These are phyloP conservation scores for Drosophila albomicans DNA, from an alignment of 1,140 invertebrate genomes.

Conservation along the genomic window DNA sequence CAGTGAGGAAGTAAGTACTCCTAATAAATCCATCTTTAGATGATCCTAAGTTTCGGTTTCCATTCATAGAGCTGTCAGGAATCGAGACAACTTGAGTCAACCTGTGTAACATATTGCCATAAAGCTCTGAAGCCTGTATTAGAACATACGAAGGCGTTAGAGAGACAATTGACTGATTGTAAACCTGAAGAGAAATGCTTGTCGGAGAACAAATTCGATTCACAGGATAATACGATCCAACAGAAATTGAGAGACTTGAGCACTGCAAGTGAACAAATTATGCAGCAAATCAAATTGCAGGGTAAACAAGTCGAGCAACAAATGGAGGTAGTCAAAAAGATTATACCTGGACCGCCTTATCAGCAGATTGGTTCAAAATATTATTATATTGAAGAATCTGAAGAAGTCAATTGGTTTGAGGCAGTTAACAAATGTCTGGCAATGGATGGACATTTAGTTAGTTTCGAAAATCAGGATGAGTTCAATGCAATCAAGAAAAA, in stretches of 20 bases:
- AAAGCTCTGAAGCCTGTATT: neutral
- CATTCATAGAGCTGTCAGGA: neutral
- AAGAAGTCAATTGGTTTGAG: neutral
- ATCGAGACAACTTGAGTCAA: neutral
- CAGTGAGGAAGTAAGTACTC: neutral
- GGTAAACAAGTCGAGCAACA: too few species aligned
- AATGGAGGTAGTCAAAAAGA: too few species aligned
- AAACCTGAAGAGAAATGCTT: neutral
- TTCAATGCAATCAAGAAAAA: neutral
- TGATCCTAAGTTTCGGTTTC: neutral
- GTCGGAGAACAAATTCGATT: neutral
- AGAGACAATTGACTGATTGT: neutral
- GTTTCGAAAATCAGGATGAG: neutral
- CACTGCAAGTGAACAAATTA: neutral
- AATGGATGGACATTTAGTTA: neutral
- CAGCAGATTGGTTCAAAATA: constrained; percentile 6
- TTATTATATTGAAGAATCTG: constrained; percentile 1
- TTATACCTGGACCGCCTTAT: neutral
- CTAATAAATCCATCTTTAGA: neutral
- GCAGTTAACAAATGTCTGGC: neutral
- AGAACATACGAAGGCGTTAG: neutral
- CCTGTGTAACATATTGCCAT: constrained; percentile 1
- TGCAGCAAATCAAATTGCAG: too few species aligned
- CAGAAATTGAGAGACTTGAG: neutral
- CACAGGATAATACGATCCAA: neutral